Percentiles rank a stretch among this genome's conserved stretches.
Conservation (phyloP, 2,888 invertebrate species). For the Craniophora ligustri region DNA sequence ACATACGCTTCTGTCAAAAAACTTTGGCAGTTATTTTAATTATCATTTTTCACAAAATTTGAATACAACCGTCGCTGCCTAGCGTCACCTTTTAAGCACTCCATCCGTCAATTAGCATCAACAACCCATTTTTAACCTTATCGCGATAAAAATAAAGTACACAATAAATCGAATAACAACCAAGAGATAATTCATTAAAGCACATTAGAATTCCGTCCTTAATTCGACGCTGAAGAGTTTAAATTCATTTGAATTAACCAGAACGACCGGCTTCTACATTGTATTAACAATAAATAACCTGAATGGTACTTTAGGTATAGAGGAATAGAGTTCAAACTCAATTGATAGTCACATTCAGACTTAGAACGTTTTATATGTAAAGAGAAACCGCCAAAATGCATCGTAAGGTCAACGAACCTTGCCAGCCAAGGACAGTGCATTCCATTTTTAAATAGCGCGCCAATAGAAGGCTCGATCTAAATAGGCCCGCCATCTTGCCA, state of each 20-base stretch:
- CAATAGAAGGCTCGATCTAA: slow-evolving; percentile 87
- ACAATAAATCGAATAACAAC: slow-evolving; percentile 43
- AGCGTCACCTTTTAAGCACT: slow-evolving; percentile 64
- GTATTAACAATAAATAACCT: slow-evolving; percentile 51
- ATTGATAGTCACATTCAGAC: slow-evolving; percentile 50
- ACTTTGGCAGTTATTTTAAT: slow-evolving; percentile 60
- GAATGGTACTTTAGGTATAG: slow-evolving; percentile 62
- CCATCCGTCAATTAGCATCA: slow-evolving; percentile 55
- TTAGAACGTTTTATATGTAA: slow-evolving; percentile 71
- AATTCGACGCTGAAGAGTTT: slow-evolving; percentile 63
- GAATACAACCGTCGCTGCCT: slow-evolving; percentile 61
- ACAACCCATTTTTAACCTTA: slow-evolving; percentile 56
- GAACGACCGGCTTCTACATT: slow-evolving; percentile 58
- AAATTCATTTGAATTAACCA: slow-evolving; percentile 66
- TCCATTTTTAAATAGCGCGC: slow-evolving; percentile 88
- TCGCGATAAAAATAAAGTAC: slow-evolving; percentile 40
- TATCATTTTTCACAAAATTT: slow-evolving; percentile 58
- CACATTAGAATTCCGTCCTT: slow-evolving; percentile 65
- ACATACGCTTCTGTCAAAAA: slow-evolving; percentile 49
- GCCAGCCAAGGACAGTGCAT: slow-evolving; percentile 87
- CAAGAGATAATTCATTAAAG: slow-evolving; percentile 57
- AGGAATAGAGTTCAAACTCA: slow-evolving; percentile 63
- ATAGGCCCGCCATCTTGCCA: slow-evolving; percentile 86
- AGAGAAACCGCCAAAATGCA: slow-evolving; percentile 86
- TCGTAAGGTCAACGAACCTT: slow-evolving; percentile 86